Evolutionary conservation across 2,797 vertebrate genomes (phyloP).

Genomic region (Melanotaenia boesemani): DNA sequence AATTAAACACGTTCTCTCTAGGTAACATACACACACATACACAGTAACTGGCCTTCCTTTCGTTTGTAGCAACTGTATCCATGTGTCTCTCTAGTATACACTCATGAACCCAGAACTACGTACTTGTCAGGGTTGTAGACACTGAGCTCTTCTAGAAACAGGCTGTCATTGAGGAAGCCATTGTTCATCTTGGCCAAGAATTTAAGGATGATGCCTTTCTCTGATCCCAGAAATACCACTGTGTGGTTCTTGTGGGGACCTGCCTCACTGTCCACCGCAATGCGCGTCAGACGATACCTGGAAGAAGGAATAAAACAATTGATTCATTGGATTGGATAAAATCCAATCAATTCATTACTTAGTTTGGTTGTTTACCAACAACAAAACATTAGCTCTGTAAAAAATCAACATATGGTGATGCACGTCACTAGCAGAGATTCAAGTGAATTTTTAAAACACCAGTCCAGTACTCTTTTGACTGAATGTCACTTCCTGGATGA

Average conservation of each 20-base stretch:
- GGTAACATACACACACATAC: conserved; percentile 29
- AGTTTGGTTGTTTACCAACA: background rate
- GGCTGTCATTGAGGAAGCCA: conserved; percentile 95
- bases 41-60: conserved; percentile 34
- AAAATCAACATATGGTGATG: conserved; percentile 24
- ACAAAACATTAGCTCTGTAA: background rate
- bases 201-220: conserved; percentile 97
- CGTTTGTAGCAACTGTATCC: conserved; percentile 66
- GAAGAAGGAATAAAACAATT: conserved; percentile 21
- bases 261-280: conserved; percentile 92
- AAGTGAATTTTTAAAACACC: conserved; percentile 20
- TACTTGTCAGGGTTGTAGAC: conserved; percentile 98
- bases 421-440: conserved; percentile 7
- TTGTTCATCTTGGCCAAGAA: conserved; percentile 93
- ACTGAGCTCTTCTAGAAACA: conserved; percentile 97
- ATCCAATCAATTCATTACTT: conserved; percentile 26
- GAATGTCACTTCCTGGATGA: conserved; percentile 13
- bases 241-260: conserved; percentile 94
- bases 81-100: conserved; percentile 39
- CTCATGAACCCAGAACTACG: conserved; percentile 63
- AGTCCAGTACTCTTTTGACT: background rate
- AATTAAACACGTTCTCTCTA: conserved; percentile 38
- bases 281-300: conserved; percentile 97
- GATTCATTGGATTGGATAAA: background rate
- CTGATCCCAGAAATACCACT: conserved; percentile 96